Evolutionary conservation across 2,113 vertebrate genomes (phyloP).

Genomic region (Nibea albiflora): DNA sequence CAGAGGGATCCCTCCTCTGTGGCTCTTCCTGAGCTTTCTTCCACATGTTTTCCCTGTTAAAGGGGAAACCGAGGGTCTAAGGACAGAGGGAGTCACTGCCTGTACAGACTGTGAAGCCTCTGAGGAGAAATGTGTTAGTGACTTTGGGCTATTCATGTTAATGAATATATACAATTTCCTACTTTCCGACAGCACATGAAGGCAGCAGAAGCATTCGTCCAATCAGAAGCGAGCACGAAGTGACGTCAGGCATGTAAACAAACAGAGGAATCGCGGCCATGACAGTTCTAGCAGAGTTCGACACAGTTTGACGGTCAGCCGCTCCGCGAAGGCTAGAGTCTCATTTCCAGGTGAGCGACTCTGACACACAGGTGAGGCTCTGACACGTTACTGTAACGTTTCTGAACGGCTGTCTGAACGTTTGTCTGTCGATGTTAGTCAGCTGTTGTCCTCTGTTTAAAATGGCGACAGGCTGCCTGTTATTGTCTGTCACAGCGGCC

Average conservation of each 20-base stretch:
- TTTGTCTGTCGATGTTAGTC: background rate
- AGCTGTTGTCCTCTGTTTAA: background rate
- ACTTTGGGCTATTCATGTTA: accelerated
- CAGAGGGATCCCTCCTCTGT: too few species aligned
- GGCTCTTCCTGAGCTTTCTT: too few species aligned
- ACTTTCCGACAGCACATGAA: conserved; percentile 8
- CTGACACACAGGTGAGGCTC: accelerated
- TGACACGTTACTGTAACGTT: accelerated
- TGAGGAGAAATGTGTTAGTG: too few species aligned
- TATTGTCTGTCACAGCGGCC: conserved; percentile 50
- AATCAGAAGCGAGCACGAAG: conserved; percentile 41
- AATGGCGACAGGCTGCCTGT: background rate
- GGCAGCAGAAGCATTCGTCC: conserved; percentile 15
- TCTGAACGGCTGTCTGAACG: accelerated
- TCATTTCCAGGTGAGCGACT: background rate
- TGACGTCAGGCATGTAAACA: conserved; percentile 75
- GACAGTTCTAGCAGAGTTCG: conserved; percentile 25
- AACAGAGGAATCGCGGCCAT: conserved; percentile 71
- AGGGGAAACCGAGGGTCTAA: too few species aligned
- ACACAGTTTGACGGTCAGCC: background rate
- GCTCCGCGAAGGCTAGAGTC: background rate
- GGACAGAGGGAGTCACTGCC: too few species aligned
- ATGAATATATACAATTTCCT: background rate
- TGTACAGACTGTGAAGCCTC: too few species aligned
- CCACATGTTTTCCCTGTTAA: too few species aligned